A percentile compares a stretch with the other conserved stretches of the same genome.
These are phyloP conservation scores for Xyrichtys novacula DNA, from an alignment of 2,797 vertebrate genomes.

Conservation along the genomic window DNA sequence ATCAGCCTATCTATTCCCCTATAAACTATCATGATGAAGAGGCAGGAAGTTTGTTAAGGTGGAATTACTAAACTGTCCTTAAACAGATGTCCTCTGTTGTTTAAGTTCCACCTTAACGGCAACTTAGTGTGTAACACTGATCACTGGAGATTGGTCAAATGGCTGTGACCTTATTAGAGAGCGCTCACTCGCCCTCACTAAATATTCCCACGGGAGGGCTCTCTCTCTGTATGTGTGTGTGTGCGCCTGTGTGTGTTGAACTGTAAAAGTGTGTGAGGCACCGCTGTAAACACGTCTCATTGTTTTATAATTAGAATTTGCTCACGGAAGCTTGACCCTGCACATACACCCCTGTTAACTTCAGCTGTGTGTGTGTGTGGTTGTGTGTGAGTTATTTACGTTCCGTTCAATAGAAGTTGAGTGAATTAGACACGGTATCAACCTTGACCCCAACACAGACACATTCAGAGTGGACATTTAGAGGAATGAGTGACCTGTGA, in stretches of 20 bases:
- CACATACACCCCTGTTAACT: neutral
- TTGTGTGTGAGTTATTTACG: slow-evolving; percentile 7
- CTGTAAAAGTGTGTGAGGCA: slow-evolving; percentile 9
- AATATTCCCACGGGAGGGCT: slow-evolving; percentile 17
- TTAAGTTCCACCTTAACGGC: neutral
- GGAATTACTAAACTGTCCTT: too few relatives aligned
- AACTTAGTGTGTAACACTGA: neutral
- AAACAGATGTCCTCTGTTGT: too few relatives aligned
- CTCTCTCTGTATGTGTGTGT: slow-evolving; percentile 15
- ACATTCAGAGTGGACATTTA: neutral
- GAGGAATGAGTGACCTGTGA: neutral
- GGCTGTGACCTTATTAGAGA: slow-evolving; percentile 9
- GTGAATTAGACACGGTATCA: neutral
- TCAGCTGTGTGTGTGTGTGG: slow-evolving; percentile 1
- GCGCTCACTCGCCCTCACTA: neutral
- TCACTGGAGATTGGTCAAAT: slow-evolving; percentile 6
- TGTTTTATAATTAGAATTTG: slow-evolving; percentile 4
- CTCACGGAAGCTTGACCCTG: slow-evolving; percentile 2
- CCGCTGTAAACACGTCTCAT: slow-evolving; percentile 10
- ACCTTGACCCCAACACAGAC: neutral
- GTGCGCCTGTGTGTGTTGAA: slow-evolving; percentile 2
- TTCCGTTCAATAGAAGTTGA: neutral
- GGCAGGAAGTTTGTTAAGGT: too few relatives aligned
- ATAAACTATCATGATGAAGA: too few relatives aligned
- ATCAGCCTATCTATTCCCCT: too few relatives aligned